phyloP scores from a whole-genome alignment of 2,888 invertebrate species.

The Seira musarum region DNA sequence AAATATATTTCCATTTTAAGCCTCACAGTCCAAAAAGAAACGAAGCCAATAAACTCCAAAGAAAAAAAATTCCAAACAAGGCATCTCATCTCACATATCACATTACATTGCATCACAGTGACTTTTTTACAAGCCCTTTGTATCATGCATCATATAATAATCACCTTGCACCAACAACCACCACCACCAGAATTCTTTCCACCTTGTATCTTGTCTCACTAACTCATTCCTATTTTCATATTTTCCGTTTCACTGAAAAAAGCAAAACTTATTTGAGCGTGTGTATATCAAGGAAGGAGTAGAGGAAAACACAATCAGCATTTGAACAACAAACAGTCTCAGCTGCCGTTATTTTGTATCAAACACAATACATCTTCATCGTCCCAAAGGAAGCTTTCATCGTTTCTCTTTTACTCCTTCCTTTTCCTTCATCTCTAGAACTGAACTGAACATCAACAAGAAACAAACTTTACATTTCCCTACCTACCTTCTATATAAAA shows the following conservation, averaged over 20 bases:
- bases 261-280: too few species aligned
- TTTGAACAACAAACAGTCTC: background rate
- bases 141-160: too few species aligned
- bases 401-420: conserved; percentile 20
- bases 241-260: too few species aligned
- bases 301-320: conserved; percentile 8
- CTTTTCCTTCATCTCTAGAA: conserved; percentile 5
- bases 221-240: background rate
- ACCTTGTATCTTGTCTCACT: background rate
- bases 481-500: too few species aligned
- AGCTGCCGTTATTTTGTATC: background rate
- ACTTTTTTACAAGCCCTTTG: too few species aligned
- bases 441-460: background rate
- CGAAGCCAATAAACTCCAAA: conserved; percentile 3
- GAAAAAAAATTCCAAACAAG: background rate
- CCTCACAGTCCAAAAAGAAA: background rate
- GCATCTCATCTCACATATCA: conserved; percentile 11
- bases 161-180: too few species aligned
- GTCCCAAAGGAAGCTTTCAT: conserved; percentile 21
- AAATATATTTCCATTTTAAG: conserved; percentile 3
- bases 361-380: conserved; percentile 25
- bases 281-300: background rate
- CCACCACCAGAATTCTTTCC: background rate
- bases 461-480: background rate
- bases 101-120: background rate